Conservation (phyloP, 1,140 invertebrate species). For the Leptestheria dahalacensis region DNA sequence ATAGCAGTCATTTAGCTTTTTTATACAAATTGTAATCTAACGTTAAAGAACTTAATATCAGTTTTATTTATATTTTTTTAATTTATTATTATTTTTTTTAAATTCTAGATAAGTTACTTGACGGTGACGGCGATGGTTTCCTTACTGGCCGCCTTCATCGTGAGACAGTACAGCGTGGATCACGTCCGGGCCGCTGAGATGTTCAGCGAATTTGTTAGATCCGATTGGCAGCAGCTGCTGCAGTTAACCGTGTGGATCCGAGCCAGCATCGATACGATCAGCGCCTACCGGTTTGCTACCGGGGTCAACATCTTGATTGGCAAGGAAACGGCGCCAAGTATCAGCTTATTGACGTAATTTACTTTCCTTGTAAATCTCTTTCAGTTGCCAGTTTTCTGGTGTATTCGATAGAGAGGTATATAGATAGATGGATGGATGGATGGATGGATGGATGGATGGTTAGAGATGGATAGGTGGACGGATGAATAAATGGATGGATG, state of each 20-base stretch:
- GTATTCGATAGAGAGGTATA: background rate
- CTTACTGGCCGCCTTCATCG: background rate
- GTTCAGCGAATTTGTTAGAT: background rate
- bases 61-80: no score
- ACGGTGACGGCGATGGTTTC: background rate
- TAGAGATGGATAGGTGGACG: no score
- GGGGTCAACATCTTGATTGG: background rate
- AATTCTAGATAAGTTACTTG: background rate
- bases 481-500: no score
- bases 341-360: background rate
- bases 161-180: background rate
- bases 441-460: no score
- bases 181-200: no score
- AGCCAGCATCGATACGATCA: background rate
- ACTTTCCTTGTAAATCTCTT: background rate
- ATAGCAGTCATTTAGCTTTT: background rate
- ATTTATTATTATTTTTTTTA: background rate
- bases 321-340: background rate
- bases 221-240: background rate
- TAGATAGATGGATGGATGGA: background rate
- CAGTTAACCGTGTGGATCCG: background rate
- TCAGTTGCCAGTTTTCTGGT: background rate
- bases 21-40: background rate
- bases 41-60: no score
- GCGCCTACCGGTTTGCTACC: background rate